Evolutionary conservation across 2,888 invertebrate species (phyloP).

Genomic region (Thereva nobilitata): DNA sequence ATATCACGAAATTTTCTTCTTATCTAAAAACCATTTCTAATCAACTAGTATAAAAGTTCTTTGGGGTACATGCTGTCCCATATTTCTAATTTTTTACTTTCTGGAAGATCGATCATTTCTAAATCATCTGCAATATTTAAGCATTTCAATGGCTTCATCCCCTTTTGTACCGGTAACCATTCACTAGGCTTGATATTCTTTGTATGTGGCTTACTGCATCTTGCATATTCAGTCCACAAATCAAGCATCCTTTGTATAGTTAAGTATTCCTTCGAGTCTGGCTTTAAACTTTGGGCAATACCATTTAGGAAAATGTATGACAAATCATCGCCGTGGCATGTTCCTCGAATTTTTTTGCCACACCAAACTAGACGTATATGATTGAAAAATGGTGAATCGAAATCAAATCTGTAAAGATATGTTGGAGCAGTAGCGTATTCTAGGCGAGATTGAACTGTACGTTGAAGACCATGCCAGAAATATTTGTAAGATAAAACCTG

Average conservation of each 20-base stretch:
- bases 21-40: too few species aligned
- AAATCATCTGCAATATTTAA: slow-evolving; percentile 51
- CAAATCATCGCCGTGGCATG: slow-evolving; percentile 57
- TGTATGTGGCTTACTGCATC: slow-evolving; percentile 52
- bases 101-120: slow-evolving; percentile 50
- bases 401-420: slow-evolving; percentile 56
- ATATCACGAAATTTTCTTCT: neutral
- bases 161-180: slow-evolving; percentile 50
- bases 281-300: slow-evolving; percentile 51
- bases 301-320: slow-evolving; percentile 56
- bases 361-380: slow-evolving; percentile 54
- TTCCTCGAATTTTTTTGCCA: slow-evolving; percentile 54
- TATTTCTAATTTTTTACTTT: slow-evolving; percentile 48
- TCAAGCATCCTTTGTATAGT: slow-evolving; percentile 54
- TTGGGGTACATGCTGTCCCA: slow-evolving; percentile 52
- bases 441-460: slow-evolving; percentile 51
- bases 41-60: slow-evolving; percentile 45
- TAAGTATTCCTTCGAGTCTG: slow-evolving; percentile 52
- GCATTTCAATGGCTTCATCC: slow-evolving; percentile 50
- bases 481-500: slow-evolving; percentile 50
- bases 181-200: neutral
- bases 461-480: slow-evolving; percentile 57
- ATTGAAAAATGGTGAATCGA: slow-evolving; percentile 57
- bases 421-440: slow-evolving; percentile 52
- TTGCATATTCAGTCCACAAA: slow-evolving; percentile 53